These are phyloP conservation scores for Paratrypauchen microcephalus DNA, from an alignment of 2,797 vertebrate species.

Conservation along the genomic window DNA sequence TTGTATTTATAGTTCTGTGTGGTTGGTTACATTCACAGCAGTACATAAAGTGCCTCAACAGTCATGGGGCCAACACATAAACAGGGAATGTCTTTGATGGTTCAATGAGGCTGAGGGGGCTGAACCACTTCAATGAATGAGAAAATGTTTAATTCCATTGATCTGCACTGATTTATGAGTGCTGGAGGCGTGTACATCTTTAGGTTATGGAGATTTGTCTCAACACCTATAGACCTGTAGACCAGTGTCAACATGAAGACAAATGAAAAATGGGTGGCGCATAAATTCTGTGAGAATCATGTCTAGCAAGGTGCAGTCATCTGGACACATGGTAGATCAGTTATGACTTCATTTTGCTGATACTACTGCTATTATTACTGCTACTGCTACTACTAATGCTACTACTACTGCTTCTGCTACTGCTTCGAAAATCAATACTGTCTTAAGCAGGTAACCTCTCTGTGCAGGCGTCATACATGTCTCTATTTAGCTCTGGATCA, in stretches of 20 bases:
- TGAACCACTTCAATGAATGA: neutral
- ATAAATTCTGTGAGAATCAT: neutral
- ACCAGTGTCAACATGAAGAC: neutral
- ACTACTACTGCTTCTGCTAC: too few relatives aligned
- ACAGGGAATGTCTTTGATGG: neutral
- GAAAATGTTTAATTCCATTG: constrained; percentile 6
- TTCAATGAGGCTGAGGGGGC: neutral
- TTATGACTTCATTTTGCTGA: too few relatives aligned
- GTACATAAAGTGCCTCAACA: neutral
- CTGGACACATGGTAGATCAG: neutral
- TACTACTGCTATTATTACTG: too few relatives aligned
- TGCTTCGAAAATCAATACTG: constrained; percentile 44
- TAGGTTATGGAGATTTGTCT: neutral
- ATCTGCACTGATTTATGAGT: neutral
- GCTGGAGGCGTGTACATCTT: constrained; percentile 3
- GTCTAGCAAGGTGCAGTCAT: neutral
- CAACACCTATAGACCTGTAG: too few relatives aligned
- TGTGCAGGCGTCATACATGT: constrained; percentile 38
- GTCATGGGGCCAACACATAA: neutral
- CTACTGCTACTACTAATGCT: neutral
- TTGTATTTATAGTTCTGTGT: too few relatives aligned
- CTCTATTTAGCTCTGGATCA: constrained; percentile 45
- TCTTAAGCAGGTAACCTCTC: constrained; percentile 31
- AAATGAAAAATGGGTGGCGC: neutral
- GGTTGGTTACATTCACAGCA: too few relatives aligned